Evolutionary conservation across 2,888 invertebrate genomes (phyloP), one percentile per base, ranked within the genome.

Genomic region (Sphaerophoria taeniata): DNA sequence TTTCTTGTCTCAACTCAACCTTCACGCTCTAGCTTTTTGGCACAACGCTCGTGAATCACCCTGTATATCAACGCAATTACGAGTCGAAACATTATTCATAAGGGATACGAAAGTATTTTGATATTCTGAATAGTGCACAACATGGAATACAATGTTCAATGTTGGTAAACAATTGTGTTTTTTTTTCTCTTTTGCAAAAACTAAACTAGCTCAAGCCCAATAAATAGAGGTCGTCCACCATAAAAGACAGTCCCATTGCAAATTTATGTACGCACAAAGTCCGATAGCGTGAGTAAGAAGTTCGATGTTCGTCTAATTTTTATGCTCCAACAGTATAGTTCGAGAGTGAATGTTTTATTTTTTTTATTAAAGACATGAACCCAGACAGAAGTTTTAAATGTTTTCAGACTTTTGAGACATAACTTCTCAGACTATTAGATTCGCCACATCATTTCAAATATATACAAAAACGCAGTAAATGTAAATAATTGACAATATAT

Each of bases 131-230:
- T 24, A 24, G 24, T 24, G 24, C 24, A 24, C 24, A 24, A 24
- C 1, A 24, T 1, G 24, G 24, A 24, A 2, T 76, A 55, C 33
- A 55, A 67, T 53, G 24, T 24, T 81, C 65, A 76, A 61, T 82
- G 81, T 82, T 82, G 67, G 72, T 77, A 82, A 82, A 82, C 81
- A 82, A 82, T 72, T 9, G 58, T 5, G n/a, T n/a, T n/a, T 43
- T 58, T 58, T 16, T 60, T 24, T 24, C 24, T 24, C 2, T 24
- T 24, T 45, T 45, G 45, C 45, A 45, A 65, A 43, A 79, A 60
- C 47, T 51, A 55, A 24, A 24, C 24, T 2, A 24, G 78, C 78
- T 73, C 73, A 73, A 79, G 78, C 60, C 63, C 67, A 58, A 65
- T 24, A 63, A 56, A 39, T 65, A 49, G 61, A 55, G 16, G 63